phyloP scores from a whole-genome alignment of 1,140 invertebrate genomes.

The Maconellicoccus hirsutus region DNA sequence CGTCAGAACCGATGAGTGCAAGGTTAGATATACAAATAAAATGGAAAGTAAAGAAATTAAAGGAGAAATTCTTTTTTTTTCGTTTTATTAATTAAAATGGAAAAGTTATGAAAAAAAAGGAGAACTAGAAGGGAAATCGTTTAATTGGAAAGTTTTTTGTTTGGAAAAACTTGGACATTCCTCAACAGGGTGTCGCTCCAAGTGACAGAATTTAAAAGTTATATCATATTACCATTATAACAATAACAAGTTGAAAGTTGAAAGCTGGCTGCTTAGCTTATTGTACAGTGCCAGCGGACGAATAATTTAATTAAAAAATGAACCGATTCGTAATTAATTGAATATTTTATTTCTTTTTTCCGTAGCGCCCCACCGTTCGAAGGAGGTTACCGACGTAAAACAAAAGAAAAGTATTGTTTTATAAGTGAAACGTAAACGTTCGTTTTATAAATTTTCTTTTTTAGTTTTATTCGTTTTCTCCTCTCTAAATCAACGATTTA shows the following conservation, averaged over 20 bases:
- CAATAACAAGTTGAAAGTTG: slow-evolving; percentile 16
- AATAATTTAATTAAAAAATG: slow-evolving; percentile 23
- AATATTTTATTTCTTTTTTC: slow-evolving; percentile 22
- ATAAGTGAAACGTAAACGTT: slow-evolving; percentile 20
- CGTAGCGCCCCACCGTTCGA: no score
- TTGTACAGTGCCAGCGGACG: slow-evolving; percentile 16
- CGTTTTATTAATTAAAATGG: slow-evolving; percentile 18
- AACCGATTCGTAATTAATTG: slow-evolving; percentile 22
- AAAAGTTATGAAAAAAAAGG: slow-evolving; percentile 19
- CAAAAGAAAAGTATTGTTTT: slow-evolving; percentile 12
- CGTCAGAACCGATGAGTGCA: background rate
- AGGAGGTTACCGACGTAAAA: background rate
- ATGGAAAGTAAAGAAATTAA: slow-evolving; percentile 19
- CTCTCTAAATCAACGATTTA: slow-evolving; percentile 19
- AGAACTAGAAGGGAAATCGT: slow-evolving; percentile 3
- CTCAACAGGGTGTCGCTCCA: slow-evolving; percentile 20
- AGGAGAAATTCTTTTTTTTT: slow-evolving; percentile 18
- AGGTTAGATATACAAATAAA: slow-evolving; percentile 19
- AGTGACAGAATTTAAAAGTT: slow-evolving; percentile 22
- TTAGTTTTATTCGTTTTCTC: slow-evolving; percentile 3
- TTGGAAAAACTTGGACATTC: slow-evolving; percentile 21
- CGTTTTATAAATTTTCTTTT: background rate
- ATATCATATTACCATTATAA: slow-evolving; percentile 19
- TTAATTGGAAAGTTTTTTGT: slow-evolving; percentile 21
- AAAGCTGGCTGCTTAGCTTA: slow-evolving; percentile 17